phyloP scores from a whole-genome alignment of 2,888 invertebrate genomes.

The Agonopterix arenella region DNA sequence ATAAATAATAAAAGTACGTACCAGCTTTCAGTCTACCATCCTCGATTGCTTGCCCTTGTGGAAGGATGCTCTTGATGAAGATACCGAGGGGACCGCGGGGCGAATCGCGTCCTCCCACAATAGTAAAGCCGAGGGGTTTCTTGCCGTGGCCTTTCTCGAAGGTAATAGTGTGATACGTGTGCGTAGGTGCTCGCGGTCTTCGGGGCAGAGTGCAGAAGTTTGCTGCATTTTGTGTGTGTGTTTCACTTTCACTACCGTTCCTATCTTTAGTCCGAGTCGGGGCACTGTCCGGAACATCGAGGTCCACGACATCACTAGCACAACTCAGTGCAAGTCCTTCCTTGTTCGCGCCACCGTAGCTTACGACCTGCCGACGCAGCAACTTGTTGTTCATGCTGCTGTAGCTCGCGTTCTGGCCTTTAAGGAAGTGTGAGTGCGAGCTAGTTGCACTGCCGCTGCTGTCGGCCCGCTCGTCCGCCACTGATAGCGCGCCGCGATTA shows the following conservation, averaged over 20 bases:
- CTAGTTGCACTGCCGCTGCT: conserved; percentile 35
- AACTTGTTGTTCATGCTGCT: conserved; percentile 79
- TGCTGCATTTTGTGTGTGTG: conserved; percentile 65
- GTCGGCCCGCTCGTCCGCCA: conserved; percentile 58
- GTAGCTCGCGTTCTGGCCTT: conserved; percentile 76
- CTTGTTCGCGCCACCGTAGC: conserved; percentile 70
- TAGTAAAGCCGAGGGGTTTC: conserved; percentile 92
- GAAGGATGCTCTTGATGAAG: conserved; percentile 90
- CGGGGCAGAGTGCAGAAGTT: conserved; percentile 86
- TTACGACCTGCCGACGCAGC: conserved; percentile 74
- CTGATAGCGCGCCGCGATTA: conserved; percentile 69
- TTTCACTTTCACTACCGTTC: conserved; percentile 54
- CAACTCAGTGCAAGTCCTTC: conserved; percentile 62
- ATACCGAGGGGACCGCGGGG: conserved; percentile 91
- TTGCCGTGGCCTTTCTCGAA: conserved; percentile 89
- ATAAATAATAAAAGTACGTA: conserved; percentile 36
- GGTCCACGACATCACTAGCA: conserved; percentile 53
- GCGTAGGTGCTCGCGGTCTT: conserved; percentile 81
- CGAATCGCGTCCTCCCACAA: conserved; percentile 91
- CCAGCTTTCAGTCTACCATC: conserved; percentile 89
- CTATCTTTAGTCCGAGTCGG: conserved; percentile 45
- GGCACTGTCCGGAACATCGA: conserved; percentile 54
- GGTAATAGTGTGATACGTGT: conserved; percentile 83
- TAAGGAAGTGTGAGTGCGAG: conserved; percentile 78
- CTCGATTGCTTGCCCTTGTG: conserved; percentile 89